Base-by-base conservation (phyloP, 2,113 vertebrate species). In the Erpornis zantholeuca region DNA sequence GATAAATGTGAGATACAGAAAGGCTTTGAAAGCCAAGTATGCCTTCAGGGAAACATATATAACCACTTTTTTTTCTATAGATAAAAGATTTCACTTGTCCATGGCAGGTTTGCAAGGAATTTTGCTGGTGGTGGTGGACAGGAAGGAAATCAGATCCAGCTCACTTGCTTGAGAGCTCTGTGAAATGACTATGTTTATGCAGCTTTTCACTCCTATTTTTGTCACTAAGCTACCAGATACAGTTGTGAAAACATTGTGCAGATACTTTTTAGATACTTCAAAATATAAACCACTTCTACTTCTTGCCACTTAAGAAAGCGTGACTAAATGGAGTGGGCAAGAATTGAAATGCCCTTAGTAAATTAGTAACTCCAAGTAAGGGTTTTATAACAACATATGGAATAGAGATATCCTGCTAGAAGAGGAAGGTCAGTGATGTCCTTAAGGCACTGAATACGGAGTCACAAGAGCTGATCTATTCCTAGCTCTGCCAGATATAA, bases 151-250 rank as follows among this genome's bases (percentile, higher is more conserved):
- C 59, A 35, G 60, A 96, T 88, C 53, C 68, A 82, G 53, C 53
- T 88, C 50, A 47, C 63, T 90, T 82, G 38, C 79, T 45, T 72
- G 31, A 93, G 49, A 85, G 79, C 53, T 76, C 57, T 70, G 53
- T 64, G 80, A 95, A 92, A 87, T 60, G 9, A 64, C 33, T 82
- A 66, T 70, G 79, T 92, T 96, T 49, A 73, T 59, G 68, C 45
- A 95, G 76, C 54, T 94, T 86, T 95, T 95, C 91, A 90, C 79
- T 93, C 84, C 73, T 94, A 88, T 86, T 97, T 96, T 93, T 93
- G 85, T 92, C 91, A 91, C 92, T 94, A 84, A 92, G 92, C 47
- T 90, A 94, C 75, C 53, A 95, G 90, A 92, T 88, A 92, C 68
- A 72, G 79, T 88, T 90, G 90, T 88, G 94, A 90, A 90, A 95